A percentile compares a stretch with the other conserved stretches of the same genome.
Evolutionary conservation across 2,888 invertebrate species (phyloP).

Genomic region (Malthinus seriepunctatus): DNA sequence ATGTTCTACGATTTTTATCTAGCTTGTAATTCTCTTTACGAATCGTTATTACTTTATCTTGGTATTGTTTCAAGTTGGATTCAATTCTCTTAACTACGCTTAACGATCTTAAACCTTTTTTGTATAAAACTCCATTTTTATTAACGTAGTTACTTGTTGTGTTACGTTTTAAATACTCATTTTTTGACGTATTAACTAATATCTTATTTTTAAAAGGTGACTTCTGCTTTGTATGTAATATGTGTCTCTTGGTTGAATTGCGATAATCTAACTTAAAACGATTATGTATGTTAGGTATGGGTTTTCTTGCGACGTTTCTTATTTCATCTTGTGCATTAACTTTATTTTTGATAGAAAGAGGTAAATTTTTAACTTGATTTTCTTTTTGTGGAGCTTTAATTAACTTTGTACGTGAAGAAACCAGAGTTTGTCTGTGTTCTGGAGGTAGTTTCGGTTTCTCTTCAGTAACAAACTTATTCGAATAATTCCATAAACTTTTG

Average conservation of each 20-base stretch:
- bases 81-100: background rate
- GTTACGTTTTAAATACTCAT: background rate
- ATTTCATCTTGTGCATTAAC: no score
- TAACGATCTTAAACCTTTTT: background rate
- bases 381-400: background rate
- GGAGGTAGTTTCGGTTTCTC: constrained; percentile 33
- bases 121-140: constrained; percentile 11
- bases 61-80: constrained; percentile 4
- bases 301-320: background rate
- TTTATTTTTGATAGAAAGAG: no score
- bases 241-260: background rate
- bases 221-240: no score
- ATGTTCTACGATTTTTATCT: constrained; percentile 25
- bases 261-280: constrained; percentile 1
- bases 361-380: background rate
- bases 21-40: constrained; percentile 31
- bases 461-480: background rate
- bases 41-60: constrained; percentile 24
- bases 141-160: constrained; percentile 4
- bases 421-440: constrained; percentile 19
- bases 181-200: background rate
- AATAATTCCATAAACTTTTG: no score
- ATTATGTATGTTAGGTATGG: background rate
- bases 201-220: background rate
- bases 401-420: background rate